phyloP scores from a whole-genome alignment of 2,113 vertebrate genomes.

The Crypturellus undulatus region DNA sequence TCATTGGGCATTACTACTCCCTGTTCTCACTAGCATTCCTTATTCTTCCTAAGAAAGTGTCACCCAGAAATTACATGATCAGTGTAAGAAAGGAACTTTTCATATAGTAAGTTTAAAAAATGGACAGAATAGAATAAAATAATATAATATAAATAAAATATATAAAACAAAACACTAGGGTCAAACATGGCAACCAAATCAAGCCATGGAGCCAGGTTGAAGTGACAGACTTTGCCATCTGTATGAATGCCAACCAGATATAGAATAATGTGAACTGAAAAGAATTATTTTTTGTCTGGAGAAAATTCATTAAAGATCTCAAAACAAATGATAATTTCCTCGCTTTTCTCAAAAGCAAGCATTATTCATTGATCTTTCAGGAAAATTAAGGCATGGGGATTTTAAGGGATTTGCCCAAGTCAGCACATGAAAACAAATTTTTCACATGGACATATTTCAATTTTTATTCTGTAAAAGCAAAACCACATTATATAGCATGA shows the following conservation, averaged over 20 bases:
- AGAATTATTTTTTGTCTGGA: slow-evolving; percentile 1
- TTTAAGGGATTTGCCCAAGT: slow-evolving; percentile 14
- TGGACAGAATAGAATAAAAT: accelerated
- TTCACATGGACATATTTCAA: neutral
- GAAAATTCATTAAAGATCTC: neutral
- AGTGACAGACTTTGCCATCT: neutral
- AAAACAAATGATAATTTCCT: neutral
- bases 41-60: neutral
- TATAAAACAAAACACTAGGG: no score
- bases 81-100: neutral
- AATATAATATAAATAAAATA: neutral
- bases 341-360: neutral
- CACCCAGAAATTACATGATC: neutral
- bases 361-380: slow-evolving; percentile 22
- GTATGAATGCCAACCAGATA: neutral
- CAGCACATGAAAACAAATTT: neutral
- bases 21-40: neutral
- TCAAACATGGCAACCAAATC: neutral
- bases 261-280: neutral
- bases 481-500: neutral
- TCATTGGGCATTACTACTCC: neutral
- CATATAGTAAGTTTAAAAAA: neutral
- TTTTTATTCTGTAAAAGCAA: slow-evolving; percentile 12
- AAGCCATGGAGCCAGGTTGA: neutral
- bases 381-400: neutral